Conservation (phyloP, 2,113 vertebrate genomes). For the Vidua macroura region DNA sequence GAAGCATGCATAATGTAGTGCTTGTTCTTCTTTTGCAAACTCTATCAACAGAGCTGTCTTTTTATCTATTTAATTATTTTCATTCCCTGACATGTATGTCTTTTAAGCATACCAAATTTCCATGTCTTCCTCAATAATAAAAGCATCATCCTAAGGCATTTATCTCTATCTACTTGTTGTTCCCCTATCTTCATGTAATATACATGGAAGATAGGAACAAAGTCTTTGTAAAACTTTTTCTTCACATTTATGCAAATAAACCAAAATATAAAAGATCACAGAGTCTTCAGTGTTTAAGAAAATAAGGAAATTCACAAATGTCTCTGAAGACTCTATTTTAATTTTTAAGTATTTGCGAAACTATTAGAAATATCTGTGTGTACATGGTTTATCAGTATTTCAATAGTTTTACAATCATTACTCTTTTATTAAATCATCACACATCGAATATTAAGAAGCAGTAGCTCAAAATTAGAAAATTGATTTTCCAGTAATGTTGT, state of each 20-base stretch:
- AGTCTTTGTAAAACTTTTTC: neutral
- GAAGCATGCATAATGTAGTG: neutral
- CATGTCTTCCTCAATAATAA: neutral
- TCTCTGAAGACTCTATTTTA: neutral
- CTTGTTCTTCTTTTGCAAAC: neutral
- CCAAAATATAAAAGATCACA: neutral
- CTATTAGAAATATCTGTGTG: neutral
- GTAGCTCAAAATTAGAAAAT: neutral
- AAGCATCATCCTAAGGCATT: neutral
- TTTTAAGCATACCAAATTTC: neutral
- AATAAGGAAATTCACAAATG: neutral
- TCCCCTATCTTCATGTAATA: neutral
- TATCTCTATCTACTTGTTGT: neutral
- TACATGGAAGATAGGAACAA: neutral
- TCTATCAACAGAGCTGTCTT: neutral
- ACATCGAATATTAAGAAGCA: neutral
- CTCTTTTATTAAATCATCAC: neutral
- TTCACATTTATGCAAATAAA: neutral
- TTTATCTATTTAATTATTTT: neutral
- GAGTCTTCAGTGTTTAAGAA: neutral
- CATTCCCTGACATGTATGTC: neutral
- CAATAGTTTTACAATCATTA: neutral
- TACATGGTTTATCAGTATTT: neutral
- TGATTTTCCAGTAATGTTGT: neutral
- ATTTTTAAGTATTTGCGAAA: neutral